Base-by-base conservation (phyloP, 2,797 vertebrate genomes). In the Rousettus madagascariensis region DNA sequence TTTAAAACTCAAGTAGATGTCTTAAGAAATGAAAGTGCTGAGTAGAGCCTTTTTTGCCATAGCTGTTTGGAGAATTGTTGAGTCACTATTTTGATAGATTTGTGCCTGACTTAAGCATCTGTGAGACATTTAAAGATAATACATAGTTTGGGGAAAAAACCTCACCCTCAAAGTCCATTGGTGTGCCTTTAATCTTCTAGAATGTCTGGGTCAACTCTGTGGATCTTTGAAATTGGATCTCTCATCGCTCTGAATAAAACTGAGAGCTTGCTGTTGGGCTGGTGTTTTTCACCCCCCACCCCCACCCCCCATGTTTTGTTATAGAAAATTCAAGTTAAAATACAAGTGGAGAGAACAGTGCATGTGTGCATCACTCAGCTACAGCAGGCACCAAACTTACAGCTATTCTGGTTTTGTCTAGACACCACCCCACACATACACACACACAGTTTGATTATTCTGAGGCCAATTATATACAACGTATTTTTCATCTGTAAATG, bases 11-110 rank as follows among this genome's bases (percentile, higher is more conserved):
- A 78, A 30, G 24, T 91, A 63, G 36, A 4, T 74, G 36, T 17
- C 22, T 91, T 93, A 79, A 86, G 74, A 94, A 86, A 80, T 80
- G 3, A 55, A 90, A 74, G 77, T 53, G 49, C 46, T 82, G 30
- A 80, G n/a, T 61, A 74, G 38, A 86, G 26, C 5, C 43, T 80
- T 17, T 17, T 49, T 86, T 74, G 86, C 49, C 49, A 8, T 49
- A 66, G n/a, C 22, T 28, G 66, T 80, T 65, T 38, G 57, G 66
- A 66, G 51, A 86, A 75, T 93, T 89, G 69, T 91, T 46, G 78
- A 63, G 1, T 89, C 51, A 43, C 51, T 61, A 5, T 55, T 68
- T 53, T 68, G 49, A 24, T 92, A 85, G 63, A 66, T 75, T 24
- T 38, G 36, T 75, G 49, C 82, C 51, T 86, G 51, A 86, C n/a